Evolutionary conservation across 2,888 invertebrate species (phyloP), one percentile per base, ranked within the genome.

Genomic region (Tholera decimalis): DNA sequence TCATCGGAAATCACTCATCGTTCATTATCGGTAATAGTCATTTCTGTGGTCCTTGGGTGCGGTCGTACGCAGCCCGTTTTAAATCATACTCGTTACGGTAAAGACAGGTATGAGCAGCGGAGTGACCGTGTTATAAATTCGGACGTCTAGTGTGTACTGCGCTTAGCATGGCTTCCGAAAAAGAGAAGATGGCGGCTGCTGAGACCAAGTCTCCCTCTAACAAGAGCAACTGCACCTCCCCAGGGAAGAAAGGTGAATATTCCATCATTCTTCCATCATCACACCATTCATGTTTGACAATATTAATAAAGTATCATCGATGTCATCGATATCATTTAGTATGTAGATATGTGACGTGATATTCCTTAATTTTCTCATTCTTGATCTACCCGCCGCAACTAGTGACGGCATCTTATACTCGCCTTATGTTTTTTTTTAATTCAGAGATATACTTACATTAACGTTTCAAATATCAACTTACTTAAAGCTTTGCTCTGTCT

Each of bases 221-320:
- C 87, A 93, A 91, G 89, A 92, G 91, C 86, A 95, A 95, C 90
- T 93, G 93, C 87, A 91, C 95, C 61, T 95, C 96, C 67, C 95
- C 95, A 20, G 95, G 92, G 74, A 96, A 95, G 85, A 95, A 95
- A 95, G 96, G 96, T 96, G 92, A 87, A 73, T 80, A 77, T 78
- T 58, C 57, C 64, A 76, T 68, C 61, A 57, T 46, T 72, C 77
- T 54, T 65, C 66, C 77, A 65, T 33, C 13, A 56, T 41, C 41
- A 57, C 47, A 57, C 15, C 26, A 30, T 53, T 59, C 28, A 55
- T 70, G 20, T 61, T 56, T 11, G 9, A 37, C 15, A n/a, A 46
- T 4, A 43, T 35, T 37, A 24, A 26, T 7, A n/a, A 20, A 37
- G 2, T 33, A 33, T 59, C 33, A 69, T 75, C 20, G 13, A 39